Conservation (phyloP, 2,113 vertebrate species). For the Holacanthus passer region DNA sequence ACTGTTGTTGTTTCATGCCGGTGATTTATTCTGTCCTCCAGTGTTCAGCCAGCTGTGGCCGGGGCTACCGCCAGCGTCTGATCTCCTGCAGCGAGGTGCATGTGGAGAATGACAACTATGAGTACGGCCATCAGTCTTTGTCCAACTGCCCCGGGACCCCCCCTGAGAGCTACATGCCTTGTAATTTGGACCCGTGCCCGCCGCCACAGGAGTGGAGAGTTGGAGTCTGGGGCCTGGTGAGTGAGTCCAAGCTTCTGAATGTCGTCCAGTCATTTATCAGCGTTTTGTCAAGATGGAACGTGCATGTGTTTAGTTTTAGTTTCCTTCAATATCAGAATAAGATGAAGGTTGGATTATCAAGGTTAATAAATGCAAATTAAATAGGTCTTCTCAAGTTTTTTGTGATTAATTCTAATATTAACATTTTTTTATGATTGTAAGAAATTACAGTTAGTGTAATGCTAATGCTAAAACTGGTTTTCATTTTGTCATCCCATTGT, state of each 20-base stretch:
- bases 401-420: not conserved
- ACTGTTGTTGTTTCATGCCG: conserved; percentile 19
- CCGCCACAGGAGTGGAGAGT: conserved; percentile 89
- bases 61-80: conserved; percentile 93
- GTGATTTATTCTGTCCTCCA: conserved; percentile 71
- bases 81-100: conserved; percentile 96
- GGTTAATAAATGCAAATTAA: not conserved
- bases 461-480: too few relatives aligned
- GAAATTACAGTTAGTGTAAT: too few relatives aligned
- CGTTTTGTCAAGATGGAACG: not conserved
- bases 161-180: conserved; percentile 90
- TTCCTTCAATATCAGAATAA: conserved; percentile 2
- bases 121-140: conserved; percentile 92
- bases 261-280: conserved; percentile 19
- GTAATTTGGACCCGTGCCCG: conserved; percentile 87
- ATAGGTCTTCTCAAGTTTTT: not conserved
- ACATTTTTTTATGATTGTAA: not conserved
- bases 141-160: conserved; percentile 91
- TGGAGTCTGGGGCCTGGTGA: conserved; percentile 94
- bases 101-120: conserved; percentile 92
- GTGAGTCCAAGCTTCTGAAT: conserved; percentile 59
- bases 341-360: too few relatives aligned
- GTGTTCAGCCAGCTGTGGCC: conserved; percentile 95
- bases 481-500: not conserved
- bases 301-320: not conserved